Base-by-base conservation (phyloP, 2,888 invertebrate species). In the Drosophila nr. perissopoda region DNA sequence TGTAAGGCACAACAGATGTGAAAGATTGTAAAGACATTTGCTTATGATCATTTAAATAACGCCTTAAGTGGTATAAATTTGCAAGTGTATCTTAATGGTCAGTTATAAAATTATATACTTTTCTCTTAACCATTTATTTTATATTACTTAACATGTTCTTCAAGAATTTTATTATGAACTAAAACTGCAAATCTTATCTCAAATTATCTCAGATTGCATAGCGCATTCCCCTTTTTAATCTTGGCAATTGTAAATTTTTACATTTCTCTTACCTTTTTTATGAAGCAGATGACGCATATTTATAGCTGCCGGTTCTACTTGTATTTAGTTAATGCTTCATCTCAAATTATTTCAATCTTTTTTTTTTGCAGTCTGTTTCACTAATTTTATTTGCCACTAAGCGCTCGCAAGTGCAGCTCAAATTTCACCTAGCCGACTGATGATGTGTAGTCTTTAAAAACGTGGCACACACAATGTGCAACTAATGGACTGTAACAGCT, bases 401-500 rank as follows among this genome's bases (percentile, higher is more conserved):
- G 34, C 34, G 11, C n/a, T 34, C 40, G 27, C 59, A 73, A 73
- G 59, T 73, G 75, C 60, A 73, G 42, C 58, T 42, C 36, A 51
- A 34, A 40, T 54, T 38, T 38, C 36, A n/a, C 40, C 8, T 16
- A 42, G 27, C 31, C 16, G 4, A 4, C 34, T 27, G 36, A 49
- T 51, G 21, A 27, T 13, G 51, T 21, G 13, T 7, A 34, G 51
- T 64, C 57, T 64, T 60, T 40, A 45, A 49, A 52, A 62, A 66
- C 33, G 27, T 49, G 34, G 8, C 61, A n/a, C 72, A 78, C 76
- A 64, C 69, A 80, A 78, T 78, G 78, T 76, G 80, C 78, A 80
- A 60, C 76, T 78, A 78, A 78, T 78, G 80, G 72, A 78, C 76
- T 78, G 78, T 72, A 51, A 51, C 69, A 62, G 71, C 76, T 71